phyloP scores from a whole-genome alignment of 2,113 vertebrate genomes.

The Brachyhypopomus occidentalis region DNA sequence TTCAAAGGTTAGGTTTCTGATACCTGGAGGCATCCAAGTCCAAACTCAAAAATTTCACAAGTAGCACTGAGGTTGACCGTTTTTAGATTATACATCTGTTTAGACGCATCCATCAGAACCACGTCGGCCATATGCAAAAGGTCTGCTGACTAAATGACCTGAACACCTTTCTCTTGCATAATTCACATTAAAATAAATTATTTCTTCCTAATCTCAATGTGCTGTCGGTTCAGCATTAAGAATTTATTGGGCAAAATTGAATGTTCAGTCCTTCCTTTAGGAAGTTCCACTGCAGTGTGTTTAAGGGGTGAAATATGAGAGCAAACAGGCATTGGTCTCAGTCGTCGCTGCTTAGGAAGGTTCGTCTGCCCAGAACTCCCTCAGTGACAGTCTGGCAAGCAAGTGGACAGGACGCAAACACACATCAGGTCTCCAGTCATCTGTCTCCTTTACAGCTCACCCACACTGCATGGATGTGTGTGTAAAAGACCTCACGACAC shows the following conservation, averaged over 20 bases:
- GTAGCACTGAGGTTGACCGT: too few relatives aligned
- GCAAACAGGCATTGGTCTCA: not conserved
- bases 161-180: too few relatives aligned
- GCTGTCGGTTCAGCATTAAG: not conserved
- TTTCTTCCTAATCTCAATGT: not conserved
- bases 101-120: not conserved
- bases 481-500: constrained; percentile 62
- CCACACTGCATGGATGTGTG: constrained; percentile 52
- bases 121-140: not conserved
- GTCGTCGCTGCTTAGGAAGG: too few relatives aligned
- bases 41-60: too few relatives aligned
- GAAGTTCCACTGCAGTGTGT: not conserved
- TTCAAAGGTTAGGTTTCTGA: constrained; percentile 7
- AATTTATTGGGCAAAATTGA: not conserved
- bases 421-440: constrained; percentile 9
- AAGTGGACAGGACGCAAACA: not conserved
- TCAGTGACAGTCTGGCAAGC: not conserved
- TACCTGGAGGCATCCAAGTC: not conserved
- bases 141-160: too few relatives aligned
- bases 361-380: not conserved
- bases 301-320: not conserved
- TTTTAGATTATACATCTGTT: too few relatives aligned
- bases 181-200: too few relatives aligned
- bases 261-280: not conserved
- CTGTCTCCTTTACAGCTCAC: constrained; percentile 41